Base-by-base conservation (phyloP, 2,888 invertebrate genomes). In the Microplitis manilae region DNA sequence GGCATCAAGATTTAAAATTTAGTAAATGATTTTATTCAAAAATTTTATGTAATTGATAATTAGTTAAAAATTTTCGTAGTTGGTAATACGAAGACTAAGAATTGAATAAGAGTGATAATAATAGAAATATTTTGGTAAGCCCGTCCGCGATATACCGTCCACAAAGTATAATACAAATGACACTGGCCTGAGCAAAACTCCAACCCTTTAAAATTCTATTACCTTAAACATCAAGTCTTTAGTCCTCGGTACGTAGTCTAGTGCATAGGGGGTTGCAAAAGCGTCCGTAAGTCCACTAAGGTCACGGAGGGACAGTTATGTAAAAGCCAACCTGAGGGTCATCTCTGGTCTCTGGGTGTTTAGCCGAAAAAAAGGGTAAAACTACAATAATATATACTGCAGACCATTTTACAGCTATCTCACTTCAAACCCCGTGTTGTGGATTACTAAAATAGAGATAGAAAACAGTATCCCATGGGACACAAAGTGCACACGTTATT, bases 401-500 rank as follows among this genome's bases (percentile, higher is more conserved):
- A 50, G 50, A 50, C 50, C 50, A 50, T 50, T 50, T 4, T 50
- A 50, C 9, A 13, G 50, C 9, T 50, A 13, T 50, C 50, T 50
- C 50, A 50, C 5, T 50, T 50, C 9, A 5, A 50, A 13, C 50
- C 50, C 13, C 50, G 50, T 9, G 7, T 41, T 41, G 4, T 30
- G 41, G 41, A 50, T 50, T 8, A 13, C 8, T 13, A 50, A 50
- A 8, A 50, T 8, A 8, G 50, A 50, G 50, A 8, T 13, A 50
- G 50, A 50, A 41, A 41, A 76, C 72, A 72, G 68, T 72, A 59
- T 9, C 62, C 41, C 41, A 87, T 84, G 75, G 85, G 82, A 81
- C 85, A 68, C 67, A 30, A 86, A 88, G 83, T 88, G 89, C 13
- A 50, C 13, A 50, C 50, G 9, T 50, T 50, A 50, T 50, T 89